Percentiles rank a stretch among this genome's conserved stretches.
These are phyloP conservation scores for Netelia virgata DNA, from an alignment of 2,888 invertebrate species.

Conservation along the genomic window DNA sequence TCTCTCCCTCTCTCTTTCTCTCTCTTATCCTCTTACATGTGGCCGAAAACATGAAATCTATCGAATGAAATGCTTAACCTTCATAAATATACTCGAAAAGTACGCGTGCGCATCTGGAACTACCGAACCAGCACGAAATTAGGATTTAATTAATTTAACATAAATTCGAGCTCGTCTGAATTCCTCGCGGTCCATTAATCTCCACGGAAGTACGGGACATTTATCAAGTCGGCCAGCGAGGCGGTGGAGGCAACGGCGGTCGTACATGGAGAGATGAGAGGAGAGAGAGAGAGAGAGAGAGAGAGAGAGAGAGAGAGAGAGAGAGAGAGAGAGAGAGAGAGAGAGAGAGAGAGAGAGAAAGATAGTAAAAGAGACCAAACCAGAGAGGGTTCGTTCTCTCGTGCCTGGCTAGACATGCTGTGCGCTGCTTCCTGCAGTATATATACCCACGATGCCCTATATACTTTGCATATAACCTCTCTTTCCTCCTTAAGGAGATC, in stretches of 20 bases:
- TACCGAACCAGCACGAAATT: slow-evolving; percentile 65
- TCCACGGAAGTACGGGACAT: slow-evolving; percentile 73
- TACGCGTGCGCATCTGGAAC: slow-evolving; percentile 56
- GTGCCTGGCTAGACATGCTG: slow-evolving; percentile 51
- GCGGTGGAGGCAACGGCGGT: slow-evolving; percentile 43
- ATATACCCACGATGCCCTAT: slow-evolving; percentile 22
- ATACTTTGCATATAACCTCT: slow-evolving; percentile 40
- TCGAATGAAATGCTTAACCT: slow-evolving; percentile 50
- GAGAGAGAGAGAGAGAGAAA: too few relatives aligned
- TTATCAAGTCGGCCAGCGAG: slow-evolving; percentile 73
- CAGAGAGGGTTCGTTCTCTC: slow-evolving; percentile 13
- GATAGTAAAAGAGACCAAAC: neutral
- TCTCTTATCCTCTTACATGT: neutral
- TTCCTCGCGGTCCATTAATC: slow-evolving; percentile 74
- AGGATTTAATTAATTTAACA: slow-evolving; percentile 74
- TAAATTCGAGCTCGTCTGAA: slow-evolving; percentile 71
- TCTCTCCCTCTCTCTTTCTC: neutral
- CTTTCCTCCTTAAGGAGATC: slow-evolving; percentile 42
- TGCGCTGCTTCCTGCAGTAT: slow-evolving; percentile 35
- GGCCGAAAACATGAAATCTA: slow-evolving; percentile 46
- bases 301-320: too few relatives aligned
- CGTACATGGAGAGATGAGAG: slow-evolving; percentile 1
- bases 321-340: too few relatives aligned
- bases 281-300: neutral
- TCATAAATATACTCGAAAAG: slow-evolving; percentile 53